Base-by-base conservation (phyloP, 2,797 vertebrate genomes). In the Echeneis naucrates region DNA sequence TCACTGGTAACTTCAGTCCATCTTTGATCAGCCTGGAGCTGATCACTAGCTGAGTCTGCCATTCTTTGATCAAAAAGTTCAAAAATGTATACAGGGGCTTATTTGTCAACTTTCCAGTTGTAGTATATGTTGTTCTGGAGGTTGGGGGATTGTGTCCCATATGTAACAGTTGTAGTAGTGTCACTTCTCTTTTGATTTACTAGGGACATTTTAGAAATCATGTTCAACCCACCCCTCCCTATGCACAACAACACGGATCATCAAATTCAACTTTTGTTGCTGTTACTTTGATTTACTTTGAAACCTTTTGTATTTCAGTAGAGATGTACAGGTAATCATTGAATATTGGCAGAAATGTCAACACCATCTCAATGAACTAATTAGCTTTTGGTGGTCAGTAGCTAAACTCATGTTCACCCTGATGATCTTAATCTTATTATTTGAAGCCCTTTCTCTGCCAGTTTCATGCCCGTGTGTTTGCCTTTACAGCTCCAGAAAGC, bases 361-460 rank as follows among this genome's bases (percentile, higher is more conserved):
- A n/a, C n/a, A n/a, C n/a, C n/a, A n/a, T n/a, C n/a, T n/a, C n/a
- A n/a, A n/a, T n/a, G n/a, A n/a, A n/a, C 30, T 32, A 8, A 32
- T 32, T 33, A 33, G 32, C 5, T 33, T 33, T 33, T 33, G 32
- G 32, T 33, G 32, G 32, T 33, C 32, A 33, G 33, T 7, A 8
- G 32, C 9, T 9, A 33, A 33, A 9, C 32, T 33, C 32, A 33
- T 6, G 5, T 5, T 33, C 32, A 33, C 32, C 32, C n/a, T n/a
- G n/a, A n/a, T n/a, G n/a, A n/a, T n/a, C n/a, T n/a, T n/a, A n/a
- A n/a, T n/a, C n/a, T n/a, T n/a, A n/a, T n/a, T 82, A 68, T 72
- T 77, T 74, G 38, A 81, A 80, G 23, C 48, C 23, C 48, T 59
- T 38, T 47, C 54, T n/a, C 53, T 48, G 45, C n/a, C 35, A 59